phyloP scores from a whole-genome alignment of 2,113 vertebrate species.

The Trochalopteron elliotii region DNA sequence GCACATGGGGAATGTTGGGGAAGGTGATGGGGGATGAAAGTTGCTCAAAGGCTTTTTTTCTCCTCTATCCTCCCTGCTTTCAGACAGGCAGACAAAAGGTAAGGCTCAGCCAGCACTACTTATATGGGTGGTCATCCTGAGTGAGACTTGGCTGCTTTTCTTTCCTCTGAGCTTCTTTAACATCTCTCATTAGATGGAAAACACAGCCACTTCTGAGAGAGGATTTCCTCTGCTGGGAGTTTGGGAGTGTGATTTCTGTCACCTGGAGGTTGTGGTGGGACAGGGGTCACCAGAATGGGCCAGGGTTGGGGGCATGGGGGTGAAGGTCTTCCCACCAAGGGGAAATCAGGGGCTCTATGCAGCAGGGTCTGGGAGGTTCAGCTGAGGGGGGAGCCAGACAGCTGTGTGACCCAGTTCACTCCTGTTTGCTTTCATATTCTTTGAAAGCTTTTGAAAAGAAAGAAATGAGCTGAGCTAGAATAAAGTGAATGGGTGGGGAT shows the following conservation, averaged over 20 bases:
- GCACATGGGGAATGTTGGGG: rapidly evolving
- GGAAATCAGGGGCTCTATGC: background rate
- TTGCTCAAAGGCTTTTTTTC: background rate
- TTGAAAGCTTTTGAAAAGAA: background rate
- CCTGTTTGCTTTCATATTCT: background rate
- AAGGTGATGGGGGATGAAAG: background rate
- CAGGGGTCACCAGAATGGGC: background rate
- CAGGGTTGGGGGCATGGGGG: background rate
- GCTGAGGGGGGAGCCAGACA: background rate
- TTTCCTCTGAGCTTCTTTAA: background rate
- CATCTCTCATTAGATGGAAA: background rate
- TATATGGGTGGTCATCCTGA: background rate
- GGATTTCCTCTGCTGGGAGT: background rate
- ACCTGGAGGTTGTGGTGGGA: background rate
- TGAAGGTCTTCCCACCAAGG: rapidly evolving
- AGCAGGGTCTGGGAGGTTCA: background rate
- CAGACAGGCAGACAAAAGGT: conserved; percentile 82
- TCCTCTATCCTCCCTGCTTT: conserved; percentile 29
- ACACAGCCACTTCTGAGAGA: background rate
- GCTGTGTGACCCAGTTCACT: background rate
- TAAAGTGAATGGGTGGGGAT: background rate
- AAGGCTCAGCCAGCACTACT: background rate
- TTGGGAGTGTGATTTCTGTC: background rate
- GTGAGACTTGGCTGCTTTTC: background rate
- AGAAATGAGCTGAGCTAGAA: background rate